phyloP scores from a whole-genome alignment of 2,797 vertebrate genomes.

The Eleutherodactylus coqui region DNA sequence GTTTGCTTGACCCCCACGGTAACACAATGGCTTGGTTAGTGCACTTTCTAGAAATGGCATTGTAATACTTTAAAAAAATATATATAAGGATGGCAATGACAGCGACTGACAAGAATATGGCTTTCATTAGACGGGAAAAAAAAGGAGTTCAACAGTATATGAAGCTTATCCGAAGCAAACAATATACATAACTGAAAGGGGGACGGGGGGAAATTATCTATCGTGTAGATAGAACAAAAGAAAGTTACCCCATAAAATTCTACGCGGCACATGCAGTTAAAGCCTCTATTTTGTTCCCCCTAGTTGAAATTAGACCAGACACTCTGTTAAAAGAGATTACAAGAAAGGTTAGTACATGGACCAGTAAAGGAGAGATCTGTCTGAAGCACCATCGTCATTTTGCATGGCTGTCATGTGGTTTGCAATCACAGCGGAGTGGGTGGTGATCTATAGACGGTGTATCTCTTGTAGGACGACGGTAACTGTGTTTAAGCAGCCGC shows the following conservation, averaged over 20 bases:
- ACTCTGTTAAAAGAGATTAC: slow-evolving; percentile 39
- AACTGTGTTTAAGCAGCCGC: slow-evolving; percentile 43
- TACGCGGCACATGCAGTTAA: slow-evolving; percentile 58
- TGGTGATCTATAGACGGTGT: slow-evolving; percentile 51
- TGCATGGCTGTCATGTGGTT: slow-evolving; percentile 41
- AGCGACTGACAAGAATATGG: slow-evolving; percentile 74
- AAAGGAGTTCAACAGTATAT: slow-evolving; percentile 60
- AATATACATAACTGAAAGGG: slow-evolving; percentile 64
- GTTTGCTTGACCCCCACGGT: slow-evolving; percentile 51
- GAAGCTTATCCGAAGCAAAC: slow-evolving; percentile 64
- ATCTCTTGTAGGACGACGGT: background rate
- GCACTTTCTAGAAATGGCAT: slow-evolving; percentile 66
- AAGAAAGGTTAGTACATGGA: slow-evolving; percentile 27
- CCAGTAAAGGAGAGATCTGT: background rate
- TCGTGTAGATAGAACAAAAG: background rate
- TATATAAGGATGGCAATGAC: slow-evolving; percentile 1
- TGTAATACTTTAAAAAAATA: slow-evolving; percentile 60
- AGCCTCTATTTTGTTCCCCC: slow-evolving; percentile 66
- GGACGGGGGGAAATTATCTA: background rate
- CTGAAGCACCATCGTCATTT: slow-evolving; percentile 67
- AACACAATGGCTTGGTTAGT: slow-evolving; percentile 63
- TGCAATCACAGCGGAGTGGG: slow-evolving; percentile 41
- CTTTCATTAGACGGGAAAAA: slow-evolving; percentile 68
- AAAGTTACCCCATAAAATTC: slow-evolving; percentile 65
- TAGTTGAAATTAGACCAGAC: slow-evolving; percentile 69